These are phyloP conservation scores for Ostrea denselamellosa DNA, from an alignment of 1,140 invertebrate species.

Conservation along the genomic window DNA sequence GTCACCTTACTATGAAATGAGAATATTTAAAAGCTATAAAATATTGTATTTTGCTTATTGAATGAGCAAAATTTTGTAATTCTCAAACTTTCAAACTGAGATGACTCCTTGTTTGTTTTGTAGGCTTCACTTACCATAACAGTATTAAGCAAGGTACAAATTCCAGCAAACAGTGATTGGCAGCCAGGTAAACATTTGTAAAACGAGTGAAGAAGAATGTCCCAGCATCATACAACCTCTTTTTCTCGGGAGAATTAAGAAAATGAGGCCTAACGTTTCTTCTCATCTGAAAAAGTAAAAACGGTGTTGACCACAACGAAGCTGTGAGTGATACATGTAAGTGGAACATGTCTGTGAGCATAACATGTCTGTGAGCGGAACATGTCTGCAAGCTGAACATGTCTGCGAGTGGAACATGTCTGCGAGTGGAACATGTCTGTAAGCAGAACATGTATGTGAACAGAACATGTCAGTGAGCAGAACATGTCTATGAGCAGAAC, in stretches of 20 bases:
- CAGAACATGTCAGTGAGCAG: too few relatives aligned
- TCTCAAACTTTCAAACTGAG: background rate
- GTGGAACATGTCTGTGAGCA: too few relatives aligned
- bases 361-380: too few relatives aligned
- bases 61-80: background rate
- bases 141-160: background rate
- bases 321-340: background rate
- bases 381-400: too few relatives aligned
- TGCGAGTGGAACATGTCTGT: too few relatives aligned
- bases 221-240: background rate
- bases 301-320: background rate
- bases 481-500: too few relatives aligned
- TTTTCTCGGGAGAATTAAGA: slow-evolving; percentile 1
- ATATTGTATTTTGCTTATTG: background rate
- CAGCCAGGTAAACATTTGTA: slow-evolving; percentile 2
- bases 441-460: too few relatives aligned
- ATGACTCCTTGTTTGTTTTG: background rate
- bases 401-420: too few relatives aligned
- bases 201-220: slow-evolving; percentile 7
- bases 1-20: background rate
- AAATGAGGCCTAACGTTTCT: background rate
- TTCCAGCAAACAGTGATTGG: background rate
- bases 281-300: slow-evolving; percentile 17
- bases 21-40: background rate
- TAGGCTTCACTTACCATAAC: background rate